Evolutionary conservation across 2,113 vertebrate species (phyloP).

Genomic region (Semnornis frantzii): DNA sequence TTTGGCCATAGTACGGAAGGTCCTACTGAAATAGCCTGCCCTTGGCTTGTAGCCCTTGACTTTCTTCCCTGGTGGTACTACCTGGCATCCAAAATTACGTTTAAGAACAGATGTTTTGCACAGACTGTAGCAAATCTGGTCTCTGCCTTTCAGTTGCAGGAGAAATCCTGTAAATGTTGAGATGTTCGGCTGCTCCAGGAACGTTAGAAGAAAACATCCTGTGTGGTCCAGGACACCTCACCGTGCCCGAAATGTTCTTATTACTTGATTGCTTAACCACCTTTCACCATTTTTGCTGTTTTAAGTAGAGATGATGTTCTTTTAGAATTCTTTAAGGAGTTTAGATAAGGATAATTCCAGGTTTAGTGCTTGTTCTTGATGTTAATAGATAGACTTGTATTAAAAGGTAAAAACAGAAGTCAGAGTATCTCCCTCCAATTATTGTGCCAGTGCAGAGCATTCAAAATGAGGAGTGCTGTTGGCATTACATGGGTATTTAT

Average conservation of each 20-base stretch:
- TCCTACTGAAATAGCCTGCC: neutral
- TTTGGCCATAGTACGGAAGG: neutral
- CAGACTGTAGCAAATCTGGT: neutral
- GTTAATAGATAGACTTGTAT: neutral
- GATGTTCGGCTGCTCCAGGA: neutral
- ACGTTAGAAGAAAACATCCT: neutral
- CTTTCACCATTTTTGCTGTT: neutral
- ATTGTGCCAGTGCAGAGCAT: neutral
- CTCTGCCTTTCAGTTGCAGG: neutral
- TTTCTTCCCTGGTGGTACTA: neutral
- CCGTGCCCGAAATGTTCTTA: neutral
- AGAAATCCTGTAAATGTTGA: neutral
- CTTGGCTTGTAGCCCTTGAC: neutral
- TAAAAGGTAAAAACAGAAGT: neutral
- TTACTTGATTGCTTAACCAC: neutral
- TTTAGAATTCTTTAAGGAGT: neutral
- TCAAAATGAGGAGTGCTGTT: neutral
- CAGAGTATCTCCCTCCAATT: neutral
- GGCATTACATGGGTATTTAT: too few relatives aligned
- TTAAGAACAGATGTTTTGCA: slow-evolving; percentile 34
- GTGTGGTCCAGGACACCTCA: neutral
- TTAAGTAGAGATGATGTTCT: neutral
- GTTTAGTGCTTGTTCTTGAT: neutral
- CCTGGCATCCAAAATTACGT: neutral
- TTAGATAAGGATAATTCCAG: neutral